These are phyloP conservation scores for Sebastes minor DNA, from an alignment of 2,797 vertebrate species.

Conservation along the genomic window DNA sequence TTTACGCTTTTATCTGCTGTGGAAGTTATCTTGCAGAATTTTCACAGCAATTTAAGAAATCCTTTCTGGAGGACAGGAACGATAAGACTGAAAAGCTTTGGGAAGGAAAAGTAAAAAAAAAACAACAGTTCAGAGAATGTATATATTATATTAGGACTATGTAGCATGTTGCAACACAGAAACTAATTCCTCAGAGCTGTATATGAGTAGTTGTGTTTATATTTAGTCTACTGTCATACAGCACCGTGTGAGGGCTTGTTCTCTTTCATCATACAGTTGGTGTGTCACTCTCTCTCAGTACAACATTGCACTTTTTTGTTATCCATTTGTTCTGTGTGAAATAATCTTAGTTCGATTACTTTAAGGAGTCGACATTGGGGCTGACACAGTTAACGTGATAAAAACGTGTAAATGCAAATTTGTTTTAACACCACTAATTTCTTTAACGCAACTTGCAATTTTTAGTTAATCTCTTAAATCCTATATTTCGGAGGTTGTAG, in stretches of 20 bases:
- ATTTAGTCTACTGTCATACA: constrained; percentile 45
- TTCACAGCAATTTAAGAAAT: constrained; percentile 16
- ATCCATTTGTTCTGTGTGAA: background rate
- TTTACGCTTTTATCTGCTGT: constrained; percentile 35
- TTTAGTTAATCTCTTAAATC: too few species aligned
- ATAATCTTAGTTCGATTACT: background rate
- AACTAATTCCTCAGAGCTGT: background rate
- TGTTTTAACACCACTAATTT: too few species aligned
- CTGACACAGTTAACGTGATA: too few species aligned
- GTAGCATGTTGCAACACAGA: background rate
- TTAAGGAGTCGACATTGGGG: too few species aligned
- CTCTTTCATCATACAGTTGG: background rate
- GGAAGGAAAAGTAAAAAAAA: background rate
- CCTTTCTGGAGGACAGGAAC: constrained; percentile 2
- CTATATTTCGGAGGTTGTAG: too few species aligned
- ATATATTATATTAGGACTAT: background rate
- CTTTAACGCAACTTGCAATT: too few species aligned
- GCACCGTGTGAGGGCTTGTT: constrained; percentile 4
- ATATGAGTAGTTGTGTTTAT: constrained; percentile 7
- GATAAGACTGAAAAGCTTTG: background rate
- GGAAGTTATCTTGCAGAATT: constrained; percentile 23
- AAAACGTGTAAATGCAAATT: too few species aligned
- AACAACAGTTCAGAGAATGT: background rate
- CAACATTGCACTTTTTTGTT: background rate
- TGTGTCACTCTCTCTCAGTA: background rate